phyloP scores from a whole-genome alignment of 2,888 invertebrate genomes.

The Drosophila prostipennis region DNA sequence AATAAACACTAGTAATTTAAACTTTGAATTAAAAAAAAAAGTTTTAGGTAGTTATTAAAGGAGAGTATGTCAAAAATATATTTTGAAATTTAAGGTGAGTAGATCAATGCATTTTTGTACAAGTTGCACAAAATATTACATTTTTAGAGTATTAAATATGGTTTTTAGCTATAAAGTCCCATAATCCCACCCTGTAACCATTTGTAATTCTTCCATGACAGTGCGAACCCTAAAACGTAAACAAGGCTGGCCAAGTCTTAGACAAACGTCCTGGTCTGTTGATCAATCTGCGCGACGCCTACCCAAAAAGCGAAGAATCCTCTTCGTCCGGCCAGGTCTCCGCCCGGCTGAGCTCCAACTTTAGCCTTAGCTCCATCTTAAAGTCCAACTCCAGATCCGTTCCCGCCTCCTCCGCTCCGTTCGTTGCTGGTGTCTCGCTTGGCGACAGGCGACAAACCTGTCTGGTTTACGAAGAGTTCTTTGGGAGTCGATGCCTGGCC shows the following conservation, averaged over 20 bases:
- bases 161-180: background rate
- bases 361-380: constrained; percentile 9
- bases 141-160: background rate
- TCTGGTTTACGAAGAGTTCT: constrained; percentile 45
- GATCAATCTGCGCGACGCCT: constrained; percentile 78
- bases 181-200: constrained; percentile 1
- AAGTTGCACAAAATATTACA: no score
- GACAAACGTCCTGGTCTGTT: constrained; percentile 63
- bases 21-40: no score
- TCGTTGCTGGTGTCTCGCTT: constrained; percentile 14
- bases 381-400: constrained; percentile 17
- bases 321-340: constrained; percentile 24
- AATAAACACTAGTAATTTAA: no score
- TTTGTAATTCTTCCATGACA: constrained; percentile 49
- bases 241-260: constrained; percentile 56
- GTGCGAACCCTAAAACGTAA: constrained; percentile 55
- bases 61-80: no score
- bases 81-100: no score
- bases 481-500: constrained; percentile 50
- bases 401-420: constrained; percentile 29
- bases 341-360: constrained; percentile 17
- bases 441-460: constrained; percentile 59
- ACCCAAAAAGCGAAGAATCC: constrained; percentile 57
- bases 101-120: no score
- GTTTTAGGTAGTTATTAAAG: no score